Base-by-base conservation (phyloP, 2,797 vertebrate species). In the Sciaenops ocellatus region DNA sequence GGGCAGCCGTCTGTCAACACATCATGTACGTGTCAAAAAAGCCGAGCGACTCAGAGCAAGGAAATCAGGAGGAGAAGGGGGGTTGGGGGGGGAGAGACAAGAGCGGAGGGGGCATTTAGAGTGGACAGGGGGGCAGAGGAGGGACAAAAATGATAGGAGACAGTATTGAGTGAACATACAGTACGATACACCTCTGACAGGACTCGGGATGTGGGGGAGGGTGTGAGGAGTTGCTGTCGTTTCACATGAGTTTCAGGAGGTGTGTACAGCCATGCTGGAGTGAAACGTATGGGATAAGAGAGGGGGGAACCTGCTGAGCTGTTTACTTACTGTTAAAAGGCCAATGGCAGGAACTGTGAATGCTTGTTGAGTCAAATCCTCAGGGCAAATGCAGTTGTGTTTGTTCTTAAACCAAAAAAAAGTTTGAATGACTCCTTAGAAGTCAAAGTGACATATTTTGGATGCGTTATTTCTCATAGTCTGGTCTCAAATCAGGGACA, bases 1-100 rank as follows among this genome's bases (percentile, higher is more conserved):
- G 98, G 98, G 88, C 98, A 99, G 76, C 98, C 98, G 92, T 99
- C 98, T 99, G 97, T 94, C 93, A 91, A 95, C 90, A 92, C 89
- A 94, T 88, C 90, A 91, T 75, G 83, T 77, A 86, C 73, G 81
- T 88, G 91, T 94, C 91, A 94, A 70, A 90, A 38, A 83, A 83
- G 66, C 70, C 48, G 71, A 47, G 82, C 66, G 57, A 87, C 79
- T 78, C 78, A 79, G 76, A 73, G 50, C 75, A 26, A 56, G 83
- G 66, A 77, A 79, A 77, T 83, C 72, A 87, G 83, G 72, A 76
- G 76, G 24, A 50, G 70, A 77, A 64, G 55, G 72, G 46, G 44
- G n/a, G n/a, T n/a, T n/a, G n/a, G n/a, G 59, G 63, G 71, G 62
- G 60, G 34, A 64, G 34, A 80, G 78, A 84, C 85, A 79, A 80